Conservation (phyloP, 2,888 invertebrate species). For the Ophion obscuratus region DNA sequence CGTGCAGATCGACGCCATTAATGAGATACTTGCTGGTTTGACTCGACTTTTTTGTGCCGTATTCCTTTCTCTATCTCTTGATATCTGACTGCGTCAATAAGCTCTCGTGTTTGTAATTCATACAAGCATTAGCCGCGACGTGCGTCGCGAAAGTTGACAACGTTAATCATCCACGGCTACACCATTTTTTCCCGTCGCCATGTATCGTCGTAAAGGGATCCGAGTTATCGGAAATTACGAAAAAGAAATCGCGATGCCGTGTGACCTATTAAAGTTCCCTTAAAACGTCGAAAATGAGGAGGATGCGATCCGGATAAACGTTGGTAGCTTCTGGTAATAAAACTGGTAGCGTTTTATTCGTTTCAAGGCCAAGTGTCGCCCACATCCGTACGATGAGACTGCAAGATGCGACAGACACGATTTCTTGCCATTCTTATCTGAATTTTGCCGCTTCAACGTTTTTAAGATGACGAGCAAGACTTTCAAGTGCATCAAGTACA, state of each 20-base stretch:
- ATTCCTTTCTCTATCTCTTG: constrained; percentile 26
- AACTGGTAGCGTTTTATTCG: constrained; percentile 26
- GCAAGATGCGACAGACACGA: neutral
- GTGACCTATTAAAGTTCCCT: neutral
- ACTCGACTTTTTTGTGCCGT: constrained; percentile 14
- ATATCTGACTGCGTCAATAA: constrained; percentile 9
- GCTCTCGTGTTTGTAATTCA: constrained; percentile 1
- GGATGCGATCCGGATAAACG: neutral
- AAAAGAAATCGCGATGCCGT: neutral
- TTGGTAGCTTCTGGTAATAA: constrained; percentile 20
- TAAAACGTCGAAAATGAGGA: constrained; percentile 4
- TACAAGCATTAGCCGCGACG: constrained; percentile 5
- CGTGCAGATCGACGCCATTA: constrained; percentile 41
- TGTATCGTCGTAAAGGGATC: neutral
- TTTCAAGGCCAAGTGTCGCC: constrained; percentile 24
- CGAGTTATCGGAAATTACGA: neutral
- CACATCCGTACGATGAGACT: neutral
- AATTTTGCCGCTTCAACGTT: constrained; percentile 2
- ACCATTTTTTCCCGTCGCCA: neutral
- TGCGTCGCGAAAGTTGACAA: constrained; percentile 30
- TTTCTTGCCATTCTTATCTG: neutral
- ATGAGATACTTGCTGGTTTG: constrained; percentile 13
- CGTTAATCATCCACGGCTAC: constrained; percentile 6
- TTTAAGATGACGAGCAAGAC: constrained; percentile 1
- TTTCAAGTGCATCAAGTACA: constrained; percentile 1